Base-by-base conservation (phyloP, 1,140 invertebrate species). In the Amphibalanus amphitrite region DNA sequence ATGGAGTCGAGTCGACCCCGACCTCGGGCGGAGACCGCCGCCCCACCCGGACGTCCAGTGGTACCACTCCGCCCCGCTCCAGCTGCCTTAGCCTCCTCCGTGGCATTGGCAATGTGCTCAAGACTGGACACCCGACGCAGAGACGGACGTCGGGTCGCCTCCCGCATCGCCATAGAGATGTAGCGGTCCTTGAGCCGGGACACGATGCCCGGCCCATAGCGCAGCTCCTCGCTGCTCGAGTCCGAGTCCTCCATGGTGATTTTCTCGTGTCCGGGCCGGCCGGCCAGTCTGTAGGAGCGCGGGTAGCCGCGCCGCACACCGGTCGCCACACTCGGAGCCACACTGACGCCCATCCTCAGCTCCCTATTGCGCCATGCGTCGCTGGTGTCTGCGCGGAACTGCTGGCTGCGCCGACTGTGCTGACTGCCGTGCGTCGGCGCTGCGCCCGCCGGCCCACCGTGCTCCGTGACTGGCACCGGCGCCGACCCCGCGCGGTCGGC, bases 131-230 rank as follows among this genome's bases (percentile, higher is more conserved):
- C 90, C 69, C 90, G 84, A 26, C 91, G 81, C 69, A 93, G 83
- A 69, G 75, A 82, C 77, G 76, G 86, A 81, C 73, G 89, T 83
- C 83, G 83, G 65, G 82, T 82, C 38, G 72, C 69, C 75, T 90
- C 88, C 15, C 90, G 83, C 69, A 91, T 79, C 3, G 90, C 89
- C 47, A 93, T 82, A 77, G 88, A 91, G 71, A 94, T 83, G 78
- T 92, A 93, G 76, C 90, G 88, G 77, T 89, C 89, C 77, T 90
- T 87, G 68, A 94, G 82, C 77, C 88, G 89, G 75, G 89, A 91
- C 8, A 95, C 92, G 76, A 95, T 94, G 15, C 92, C 92, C 15
- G 92, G 92, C 0, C 92, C 92, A 81, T 95, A 95, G 74, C 89
- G 87, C 28, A 93, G 79, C 77, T 93, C 92, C 80, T 93, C 90